phyloP scores from a whole-genome alignment of 2,888 invertebrate genomes.

The Volucella zonaria region DNA sequence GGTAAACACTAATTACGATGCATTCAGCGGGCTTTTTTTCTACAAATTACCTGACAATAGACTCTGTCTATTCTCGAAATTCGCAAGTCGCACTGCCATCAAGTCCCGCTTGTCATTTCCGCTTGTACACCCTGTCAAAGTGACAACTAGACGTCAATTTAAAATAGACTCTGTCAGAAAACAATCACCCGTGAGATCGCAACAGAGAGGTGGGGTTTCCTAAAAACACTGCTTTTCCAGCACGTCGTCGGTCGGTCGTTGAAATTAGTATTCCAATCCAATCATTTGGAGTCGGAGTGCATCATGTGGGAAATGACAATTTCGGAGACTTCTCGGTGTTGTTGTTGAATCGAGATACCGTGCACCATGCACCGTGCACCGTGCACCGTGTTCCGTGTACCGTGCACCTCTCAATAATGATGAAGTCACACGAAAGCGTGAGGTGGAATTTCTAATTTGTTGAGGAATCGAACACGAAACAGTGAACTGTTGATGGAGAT shows the following conservation, averaged over 20 bases:
- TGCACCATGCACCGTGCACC: not conserved
- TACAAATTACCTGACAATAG: constrained; percentile 2
- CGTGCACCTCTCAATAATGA: not conserved
- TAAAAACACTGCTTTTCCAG: not conserved
- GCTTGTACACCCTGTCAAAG: constrained; percentile 53
- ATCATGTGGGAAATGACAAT: constrained; percentile 68
- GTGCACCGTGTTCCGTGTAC: not conserved
- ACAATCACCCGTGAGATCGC: not conserved
- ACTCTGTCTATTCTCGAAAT: constrained; percentile 38
- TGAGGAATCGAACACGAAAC: constrained; percentile 56
- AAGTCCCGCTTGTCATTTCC: constrained; percentile 31
- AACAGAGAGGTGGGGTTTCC: constrained; percentile 9
- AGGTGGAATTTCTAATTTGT: constrained; percentile 64
- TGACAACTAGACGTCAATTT: constrained; percentile 66
- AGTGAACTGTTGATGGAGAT: constrained; percentile 62
- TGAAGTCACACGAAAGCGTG: constrained; percentile 48
- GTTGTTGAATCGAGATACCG: not conserved
- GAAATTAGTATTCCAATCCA: constrained; percentile 67
- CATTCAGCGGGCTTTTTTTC: constrained; percentile 37
- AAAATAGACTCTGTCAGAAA: constrained; percentile 65
- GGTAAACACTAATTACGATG: constrained; percentile 64
- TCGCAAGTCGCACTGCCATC: constrained; percentile 51
- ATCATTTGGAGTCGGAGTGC: constrained; percentile 30
- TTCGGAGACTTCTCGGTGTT: constrained; percentile 57
- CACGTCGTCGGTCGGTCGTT: not conserved